Base-by-base conservation (phyloP, 2,797 vertebrate genomes). In the Amblyopsis hoosieri region DNA sequence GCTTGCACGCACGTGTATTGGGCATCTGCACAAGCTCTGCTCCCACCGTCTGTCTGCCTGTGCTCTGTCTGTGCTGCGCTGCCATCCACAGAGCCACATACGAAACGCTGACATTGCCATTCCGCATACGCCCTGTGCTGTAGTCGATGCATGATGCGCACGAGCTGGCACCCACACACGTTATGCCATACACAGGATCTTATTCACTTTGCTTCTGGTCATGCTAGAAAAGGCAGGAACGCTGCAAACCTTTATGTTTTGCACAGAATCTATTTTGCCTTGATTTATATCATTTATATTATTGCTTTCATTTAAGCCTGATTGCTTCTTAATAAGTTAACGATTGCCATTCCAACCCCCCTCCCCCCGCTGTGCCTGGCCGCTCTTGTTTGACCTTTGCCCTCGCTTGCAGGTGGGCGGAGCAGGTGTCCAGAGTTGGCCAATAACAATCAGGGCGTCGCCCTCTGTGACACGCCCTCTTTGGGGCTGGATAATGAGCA, bases 401-500 rank as follows among this genome's bases (percentile, higher is more conserved):
- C 96, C 97, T 96, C 96, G 91, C 77, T 97, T 99, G 87, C 97
- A 99, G 97, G 97, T 96, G 95, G 94, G 95, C 95, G 96, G 95
- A 96, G 89, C 90, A 92, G 91, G 91, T 96, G 95, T 95, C 93
- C 94, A 94, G 96, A 95, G 93, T 97, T 95, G 96, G 95, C 96
- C 95, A 99, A 99, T 97, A 99, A 99, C 96, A 99, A 99, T 98
- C 95, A 95, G 94, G 91, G 94, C 93, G 92, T 93, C 93, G 86
- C 87, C 87, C 92, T 85, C 85, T 92, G 90, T 90, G 93, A 92
- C 90, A 94, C 93, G 93, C 94, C 94, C 90, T 95, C 94, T 94
- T 93, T 95, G 94, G 95, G 94, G 92, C 93, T 99, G 97, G 97
- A 99, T 95, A 99, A 98, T 97, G 94, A 97, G 93, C 96, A 95